Evolutionary conservation across 2,888 invertebrate genomes (phyloP).

Genomic region (Polia nebulosa): DNA sequence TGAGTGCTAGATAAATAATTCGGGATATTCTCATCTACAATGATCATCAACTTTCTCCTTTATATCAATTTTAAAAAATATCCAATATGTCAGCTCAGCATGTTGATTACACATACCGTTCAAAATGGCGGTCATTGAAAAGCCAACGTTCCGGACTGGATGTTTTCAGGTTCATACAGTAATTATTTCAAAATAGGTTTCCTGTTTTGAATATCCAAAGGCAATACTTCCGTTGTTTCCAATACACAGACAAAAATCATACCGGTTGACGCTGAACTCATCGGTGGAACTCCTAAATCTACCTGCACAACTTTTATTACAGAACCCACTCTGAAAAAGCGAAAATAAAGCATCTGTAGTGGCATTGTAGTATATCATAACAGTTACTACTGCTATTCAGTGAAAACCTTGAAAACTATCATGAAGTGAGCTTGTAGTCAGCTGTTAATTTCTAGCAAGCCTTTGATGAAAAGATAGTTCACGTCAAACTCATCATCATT

Average conservation of each 20-base stretch:
- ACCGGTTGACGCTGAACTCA: too few species aligned
- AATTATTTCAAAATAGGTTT: neutral
- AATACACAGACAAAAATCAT: neutral
- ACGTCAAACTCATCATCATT: too few species aligned
- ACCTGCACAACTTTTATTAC: neutral
- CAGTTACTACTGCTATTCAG: too few species aligned
- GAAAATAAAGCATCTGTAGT: neutral
- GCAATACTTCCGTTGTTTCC: neutral
- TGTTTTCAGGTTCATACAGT: conserved; percentile 11
- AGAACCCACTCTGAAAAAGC: neutral
- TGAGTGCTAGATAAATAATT: too few species aligned
- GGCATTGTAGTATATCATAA: too few species aligned
- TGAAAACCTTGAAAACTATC: too few species aligned
- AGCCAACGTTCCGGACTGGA: neutral
- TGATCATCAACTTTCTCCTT: neutral
- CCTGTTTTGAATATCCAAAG: neutral
- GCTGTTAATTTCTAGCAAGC: too few species aligned
- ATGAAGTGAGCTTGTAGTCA: too few species aligned
- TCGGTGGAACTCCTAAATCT: neutral
- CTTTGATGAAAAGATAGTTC: too few species aligned
- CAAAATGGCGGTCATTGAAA: neutral
- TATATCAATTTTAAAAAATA: too few species aligned
- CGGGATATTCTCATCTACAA: neutral
- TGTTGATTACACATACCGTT: neutral
- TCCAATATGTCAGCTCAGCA: too few species aligned